Conservation (phyloP, 64 coral and sea anemone genomes). For the Porites lutea region DNA sequence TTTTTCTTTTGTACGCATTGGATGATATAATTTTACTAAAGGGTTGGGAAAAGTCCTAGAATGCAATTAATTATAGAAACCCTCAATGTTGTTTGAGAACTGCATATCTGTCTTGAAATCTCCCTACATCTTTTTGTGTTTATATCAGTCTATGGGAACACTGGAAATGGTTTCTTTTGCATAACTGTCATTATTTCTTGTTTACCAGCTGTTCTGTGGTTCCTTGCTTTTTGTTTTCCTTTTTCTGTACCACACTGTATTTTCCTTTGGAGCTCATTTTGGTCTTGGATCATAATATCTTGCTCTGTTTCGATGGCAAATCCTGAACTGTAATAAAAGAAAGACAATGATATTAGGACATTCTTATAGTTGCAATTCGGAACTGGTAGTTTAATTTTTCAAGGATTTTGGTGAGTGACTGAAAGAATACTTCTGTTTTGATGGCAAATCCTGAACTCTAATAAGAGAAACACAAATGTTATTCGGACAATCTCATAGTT, state of each 20-base stretch:
- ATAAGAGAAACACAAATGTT: not conserved
- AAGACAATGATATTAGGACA: conserved; percentile 9
- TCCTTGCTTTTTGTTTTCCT: conserved; percentile 23
- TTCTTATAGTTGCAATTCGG: not conserved
- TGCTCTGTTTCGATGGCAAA: conserved; percentile 12
- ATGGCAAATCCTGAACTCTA: conserved; percentile 3
- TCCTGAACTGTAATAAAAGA: conserved; percentile 49
- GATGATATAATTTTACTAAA: conserved; percentile 8
- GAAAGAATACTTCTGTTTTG: not conserved
- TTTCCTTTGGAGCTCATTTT: conserved; percentile 6
- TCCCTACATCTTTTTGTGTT: not conserved
- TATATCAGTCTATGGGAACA: not conserved
- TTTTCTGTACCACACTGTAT: conserved; percentile 55
- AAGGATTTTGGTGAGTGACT: conserved; percentile 4
- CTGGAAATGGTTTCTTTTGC: not conserved
- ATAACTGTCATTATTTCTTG: not conserved
- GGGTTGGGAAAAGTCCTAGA: not conserved
- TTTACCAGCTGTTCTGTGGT: conserved; percentile 51
- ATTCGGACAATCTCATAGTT: not conserved
- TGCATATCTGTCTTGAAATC: not conserved
- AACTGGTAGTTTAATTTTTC: not conserved
- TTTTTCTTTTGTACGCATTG: not conserved
- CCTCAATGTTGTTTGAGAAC: not conserved
- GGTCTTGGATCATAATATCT: not conserved
- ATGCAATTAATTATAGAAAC: not conserved